These are phyloP conservation scores for Drosophila murphyi DNA, from an alignment of 1,140 invertebrate species.

Conservation along the genomic window DNA sequence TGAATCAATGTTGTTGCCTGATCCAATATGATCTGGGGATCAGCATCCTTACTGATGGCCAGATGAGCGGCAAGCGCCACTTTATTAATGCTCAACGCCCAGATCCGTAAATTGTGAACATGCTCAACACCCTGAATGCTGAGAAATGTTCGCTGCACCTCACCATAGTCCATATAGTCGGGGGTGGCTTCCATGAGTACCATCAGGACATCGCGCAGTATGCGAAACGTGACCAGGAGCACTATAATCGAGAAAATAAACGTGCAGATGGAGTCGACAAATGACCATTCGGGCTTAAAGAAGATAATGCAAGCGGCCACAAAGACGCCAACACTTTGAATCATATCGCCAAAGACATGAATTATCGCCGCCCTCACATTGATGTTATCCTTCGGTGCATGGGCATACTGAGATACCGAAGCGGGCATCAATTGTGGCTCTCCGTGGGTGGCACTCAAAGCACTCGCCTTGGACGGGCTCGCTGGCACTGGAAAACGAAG, in stretches of 20 bases:
- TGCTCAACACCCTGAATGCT: conserved; percentile 93
- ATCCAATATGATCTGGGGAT: conserved; percentile 92
- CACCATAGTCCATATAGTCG: conserved; percentile 80
- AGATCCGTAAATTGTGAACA: conserved; percentile 97
- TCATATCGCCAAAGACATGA: conserved; percentile 95
- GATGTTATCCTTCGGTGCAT: conserved; percentile 87
- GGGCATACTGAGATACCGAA: conserved; percentile 29
- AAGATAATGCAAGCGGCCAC: conserved; percentile 91
- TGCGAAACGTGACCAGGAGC: conserved; percentile 90
- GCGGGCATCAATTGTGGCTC: neutral
- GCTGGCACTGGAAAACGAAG: neutral
- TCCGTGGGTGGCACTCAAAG: neutral
- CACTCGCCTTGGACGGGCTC: neutral
- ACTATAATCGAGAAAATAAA: conserved; percentile 94
- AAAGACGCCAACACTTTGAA: conserved; percentile 94
- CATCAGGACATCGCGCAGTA: conserved; percentile 90
- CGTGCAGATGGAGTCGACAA: conserved; percentile 95
- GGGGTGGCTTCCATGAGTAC: conserved; percentile 99
- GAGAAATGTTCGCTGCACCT: conserved; percentile 88
- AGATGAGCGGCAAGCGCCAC: conserved; percentile 96
- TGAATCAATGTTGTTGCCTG: conserved; percentile 93
- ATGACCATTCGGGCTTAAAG: conserved; percentile 87
- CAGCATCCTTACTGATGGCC: conserved; percentile 92
- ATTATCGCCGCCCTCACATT: conserved; percentile 95
- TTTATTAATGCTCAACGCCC: conserved; percentile 97